A percentile compares a stretch with the other conserved stretches of the same genome.
phyloP scores from a whole-genome alignment of 2,113 vertebrate species.

The Phalacrocorax pelagicus region DNA sequence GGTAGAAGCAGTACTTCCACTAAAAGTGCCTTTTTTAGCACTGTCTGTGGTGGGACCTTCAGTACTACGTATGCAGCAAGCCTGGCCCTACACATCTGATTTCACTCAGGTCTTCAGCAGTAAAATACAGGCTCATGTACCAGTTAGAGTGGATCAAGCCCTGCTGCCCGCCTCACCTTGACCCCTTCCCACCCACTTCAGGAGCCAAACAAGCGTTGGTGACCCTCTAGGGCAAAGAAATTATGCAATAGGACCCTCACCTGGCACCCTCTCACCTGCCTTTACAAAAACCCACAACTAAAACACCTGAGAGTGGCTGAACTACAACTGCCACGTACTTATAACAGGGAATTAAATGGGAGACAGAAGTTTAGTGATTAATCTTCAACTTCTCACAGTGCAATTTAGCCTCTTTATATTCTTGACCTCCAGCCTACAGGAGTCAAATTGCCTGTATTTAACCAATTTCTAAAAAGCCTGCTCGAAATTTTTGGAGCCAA shows the following conservation, averaged over 20 bases:
- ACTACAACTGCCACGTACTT: rapidly evolving
- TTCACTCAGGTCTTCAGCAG: background rate
- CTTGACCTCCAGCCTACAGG: background rate
- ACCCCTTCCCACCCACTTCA: background rate
- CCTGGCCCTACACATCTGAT: background rate
- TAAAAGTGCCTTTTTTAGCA: background rate
- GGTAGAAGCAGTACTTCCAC: background rate
- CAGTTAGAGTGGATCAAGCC: no score
- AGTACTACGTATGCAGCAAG: rapidly evolving
- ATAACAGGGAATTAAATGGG: rapidly evolving
- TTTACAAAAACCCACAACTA: background rate
- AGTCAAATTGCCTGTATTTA: background rate
- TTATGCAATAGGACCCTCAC: rapidly evolving
- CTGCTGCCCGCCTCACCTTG: background rate
- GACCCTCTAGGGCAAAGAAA: background rate
- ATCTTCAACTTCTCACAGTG: background rate
- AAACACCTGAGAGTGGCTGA: background rate
- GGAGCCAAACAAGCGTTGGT: background rate
- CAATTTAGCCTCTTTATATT: background rate
- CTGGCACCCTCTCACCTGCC: background rate
- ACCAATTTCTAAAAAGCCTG: background rate
- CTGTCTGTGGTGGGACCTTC: background rate
- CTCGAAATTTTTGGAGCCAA: background rate
- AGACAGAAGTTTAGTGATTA: background rate
- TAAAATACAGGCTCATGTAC: background rate